Percentiles rank a stretch among this genome's conserved stretches.
Evolutionary conservation across 1,140 invertebrate species (phyloP).

Genomic region (Dolichoris vasculosae): DNA sequence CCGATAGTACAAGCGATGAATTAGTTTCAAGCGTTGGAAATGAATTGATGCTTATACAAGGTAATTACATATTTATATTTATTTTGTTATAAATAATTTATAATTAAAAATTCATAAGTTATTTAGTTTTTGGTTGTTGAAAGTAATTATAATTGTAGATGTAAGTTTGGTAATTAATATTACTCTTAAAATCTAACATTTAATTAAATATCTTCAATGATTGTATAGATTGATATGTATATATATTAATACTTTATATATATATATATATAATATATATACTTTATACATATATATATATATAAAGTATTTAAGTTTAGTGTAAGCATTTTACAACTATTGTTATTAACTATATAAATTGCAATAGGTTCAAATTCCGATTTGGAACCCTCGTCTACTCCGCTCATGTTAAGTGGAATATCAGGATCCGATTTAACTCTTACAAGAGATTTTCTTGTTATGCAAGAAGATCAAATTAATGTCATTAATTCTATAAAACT

Average conservation of each 20-base stretch:
- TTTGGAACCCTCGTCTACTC: slow-evolving; percentile 64
- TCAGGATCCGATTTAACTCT: slow-evolving; percentile 67
- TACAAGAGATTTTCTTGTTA: slow-evolving; percentile 70
- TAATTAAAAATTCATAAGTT: neutral
- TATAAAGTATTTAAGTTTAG: neutral
- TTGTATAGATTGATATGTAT: neutral
- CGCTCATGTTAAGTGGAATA: slow-evolving; percentile 69
- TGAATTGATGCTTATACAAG: slow-evolving; percentile 71
- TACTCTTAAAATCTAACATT: no score
- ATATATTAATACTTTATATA: neutral
- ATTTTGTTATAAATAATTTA: neutral
- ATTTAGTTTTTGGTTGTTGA: no score
- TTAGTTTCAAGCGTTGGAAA: slow-evolving; percentile 67
- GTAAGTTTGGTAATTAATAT: no score
- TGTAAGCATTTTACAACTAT: neutral
- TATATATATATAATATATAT: no score
- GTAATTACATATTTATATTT: slow-evolving; percentile 54
- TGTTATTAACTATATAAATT: neutral
- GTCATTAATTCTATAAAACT: slow-evolving; percentile 67
- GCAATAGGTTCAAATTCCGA: slow-evolving; percentile 63
- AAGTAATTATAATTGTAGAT: no score
- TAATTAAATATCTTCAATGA: neutral
- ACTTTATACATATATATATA: no score
- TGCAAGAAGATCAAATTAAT: slow-evolving; percentile 72
- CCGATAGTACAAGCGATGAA: slow-evolving; percentile 63